Evolutionary conservation across 1,140 invertebrate species (phyloP).

Genomic region (Lysiphlebus fabarum): DNA sequence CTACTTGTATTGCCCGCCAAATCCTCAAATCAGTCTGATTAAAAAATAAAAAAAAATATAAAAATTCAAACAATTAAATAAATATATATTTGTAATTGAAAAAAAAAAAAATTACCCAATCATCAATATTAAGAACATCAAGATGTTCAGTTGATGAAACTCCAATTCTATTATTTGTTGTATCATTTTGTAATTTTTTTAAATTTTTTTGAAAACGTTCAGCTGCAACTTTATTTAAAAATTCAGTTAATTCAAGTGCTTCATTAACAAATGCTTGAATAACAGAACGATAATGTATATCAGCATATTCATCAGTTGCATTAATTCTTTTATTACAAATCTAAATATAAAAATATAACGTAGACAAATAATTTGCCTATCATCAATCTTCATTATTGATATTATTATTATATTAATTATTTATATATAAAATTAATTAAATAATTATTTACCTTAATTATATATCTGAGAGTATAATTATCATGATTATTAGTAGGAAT

Average conservation of each 20-base stretch:
- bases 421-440: background rate
- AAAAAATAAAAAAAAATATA: constrained; percentile 2
- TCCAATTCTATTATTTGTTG: constrained; percentile 39
- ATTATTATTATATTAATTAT: constrained; percentile 5
- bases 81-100: constrained; percentile 25
- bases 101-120: constrained; percentile 70
- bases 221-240: constrained; percentile 75
- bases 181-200: constrained; percentile 19
- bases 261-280: constrained; percentile 87
- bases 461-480: constrained; percentile 27
- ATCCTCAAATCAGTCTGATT: constrained; percentile 66
- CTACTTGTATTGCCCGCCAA: constrained; percentile 73
- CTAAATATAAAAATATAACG: constrained; percentile 48
- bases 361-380: background rate
- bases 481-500: constrained; percentile 12
- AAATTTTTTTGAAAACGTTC: constrained; percentile 44
- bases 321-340: constrained; percentile 67
- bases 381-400: constrained; percentile 1
- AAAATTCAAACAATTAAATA: constrained; percentile 12
- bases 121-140: constrained; percentile 75
- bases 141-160: constrained; percentile 64
- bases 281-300: constrained; percentile 85
- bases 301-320: constrained; percentile 59
- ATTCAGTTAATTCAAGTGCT: constrained; percentile 82
- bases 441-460: constrained; percentile 22